Evolutionary conservation across 2,888 invertebrate species (phyloP).

Genomic region (Empis stercorea): DNA sequence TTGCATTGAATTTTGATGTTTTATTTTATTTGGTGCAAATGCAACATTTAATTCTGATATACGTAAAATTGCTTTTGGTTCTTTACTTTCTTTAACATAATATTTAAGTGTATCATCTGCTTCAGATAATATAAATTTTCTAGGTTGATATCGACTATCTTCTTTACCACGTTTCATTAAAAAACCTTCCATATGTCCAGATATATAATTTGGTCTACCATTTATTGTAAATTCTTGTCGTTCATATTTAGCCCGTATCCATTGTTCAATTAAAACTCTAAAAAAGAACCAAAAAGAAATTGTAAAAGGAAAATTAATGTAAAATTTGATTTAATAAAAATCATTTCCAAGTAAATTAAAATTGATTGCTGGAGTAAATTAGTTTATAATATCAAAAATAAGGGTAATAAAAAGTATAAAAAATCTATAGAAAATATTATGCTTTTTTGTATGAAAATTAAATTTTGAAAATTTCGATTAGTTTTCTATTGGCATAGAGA

Average conservation of each 20-base stretch:
- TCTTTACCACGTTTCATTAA: conserved; percentile 83
- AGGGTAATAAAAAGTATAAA: too few relatives aligned
- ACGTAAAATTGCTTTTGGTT: conserved; percentile 69
- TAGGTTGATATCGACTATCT: conserved; percentile 67
- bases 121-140: conserved; percentile 72
- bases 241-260: conserved; percentile 84
- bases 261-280: conserved; percentile 79
- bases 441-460: too few relatives aligned
- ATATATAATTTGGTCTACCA: conserved; percentile 65
- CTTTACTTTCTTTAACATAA: conserved; percentile 59
- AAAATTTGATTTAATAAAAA: too few relatives aligned
- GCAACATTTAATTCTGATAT: conserved; percentile 74
- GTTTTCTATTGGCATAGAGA: too few relatives aligned
- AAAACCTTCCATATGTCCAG: conserved; percentile 71
- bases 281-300: conserved; percentile 19
- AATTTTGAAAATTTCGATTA: too few relatives aligned
- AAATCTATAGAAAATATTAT: too few relatives aligned
- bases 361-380: too few relatives aligned
- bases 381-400: too few relatives aligned
- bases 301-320: too few relatives aligned
- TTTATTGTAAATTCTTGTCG: conserved; percentile 69
- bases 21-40: conserved; percentile 71
- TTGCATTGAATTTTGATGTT: conserved; percentile 68
- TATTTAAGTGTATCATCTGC: conserved; percentile 69
- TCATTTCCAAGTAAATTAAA: background rate